Conservation (phyloP, 2,113 vertebrate genomes). For the Regulus satrapa region DNA sequence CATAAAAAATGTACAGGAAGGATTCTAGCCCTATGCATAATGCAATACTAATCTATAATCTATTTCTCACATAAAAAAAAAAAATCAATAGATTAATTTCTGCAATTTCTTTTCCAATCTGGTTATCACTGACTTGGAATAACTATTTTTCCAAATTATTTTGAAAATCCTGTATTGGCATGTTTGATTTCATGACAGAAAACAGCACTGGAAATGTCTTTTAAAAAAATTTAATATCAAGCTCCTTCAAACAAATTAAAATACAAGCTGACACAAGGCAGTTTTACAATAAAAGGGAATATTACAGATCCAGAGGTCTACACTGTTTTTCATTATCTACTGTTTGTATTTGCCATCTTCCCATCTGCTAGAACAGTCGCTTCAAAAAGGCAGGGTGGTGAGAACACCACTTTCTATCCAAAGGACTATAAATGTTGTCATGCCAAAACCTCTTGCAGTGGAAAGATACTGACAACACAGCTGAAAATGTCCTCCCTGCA, state of each 20-base stretch:
- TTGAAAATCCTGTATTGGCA: not conserved
- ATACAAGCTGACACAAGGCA: not conserved
- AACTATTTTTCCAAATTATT: not conserved
- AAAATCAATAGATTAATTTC: not conserved
- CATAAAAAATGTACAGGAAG: not conserved
- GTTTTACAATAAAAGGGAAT: not conserved
- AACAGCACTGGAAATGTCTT: not conserved
- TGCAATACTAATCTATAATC: not conserved
- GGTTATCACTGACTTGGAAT: not conserved
- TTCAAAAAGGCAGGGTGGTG: not conserved
- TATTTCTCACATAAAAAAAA: not conserved
- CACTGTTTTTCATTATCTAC: not conserved
- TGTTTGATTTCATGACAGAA: not conserved
- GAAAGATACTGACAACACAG: constrained; percentile 3
- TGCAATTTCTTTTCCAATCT: not conserved
- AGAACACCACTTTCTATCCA: not conserved
- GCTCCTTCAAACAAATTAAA: not conserved
- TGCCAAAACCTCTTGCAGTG: not conserved
- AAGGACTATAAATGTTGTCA: not conserved
- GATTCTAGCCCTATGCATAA: not conserved
- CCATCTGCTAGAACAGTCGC: not conserved
- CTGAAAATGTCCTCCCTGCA: not conserved
- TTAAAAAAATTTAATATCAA: not conserved
- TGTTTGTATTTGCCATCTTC: not conserved
- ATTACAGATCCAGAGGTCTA: not conserved